Evolutionary conservation across 2,797 vertebrate species (phyloP).

Genomic region (Hyperoplus immaculatus): DNA sequence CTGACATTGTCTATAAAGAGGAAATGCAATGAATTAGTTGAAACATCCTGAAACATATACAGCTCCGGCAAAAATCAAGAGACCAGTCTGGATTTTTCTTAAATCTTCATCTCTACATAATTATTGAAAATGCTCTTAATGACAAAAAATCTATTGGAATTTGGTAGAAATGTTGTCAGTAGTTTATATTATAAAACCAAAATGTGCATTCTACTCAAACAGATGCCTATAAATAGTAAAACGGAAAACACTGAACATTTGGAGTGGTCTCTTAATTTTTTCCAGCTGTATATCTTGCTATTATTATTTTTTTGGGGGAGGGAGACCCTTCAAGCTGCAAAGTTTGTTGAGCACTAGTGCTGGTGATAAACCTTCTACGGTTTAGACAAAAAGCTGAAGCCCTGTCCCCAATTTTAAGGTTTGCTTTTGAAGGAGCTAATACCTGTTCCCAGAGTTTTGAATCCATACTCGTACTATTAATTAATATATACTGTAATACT

Average conservation of each 20-base stretch:
- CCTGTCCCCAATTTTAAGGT: constrained; percentile 2
- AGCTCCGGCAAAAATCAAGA: too few relatives aligned
- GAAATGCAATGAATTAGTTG: constrained; percentile 65
- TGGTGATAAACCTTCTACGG: constrained; percentile 52
- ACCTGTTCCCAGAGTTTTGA: not conserved
- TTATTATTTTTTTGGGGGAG: constrained; percentile 56
- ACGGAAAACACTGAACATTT: too few relatives aligned
- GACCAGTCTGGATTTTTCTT: too few relatives aligned
- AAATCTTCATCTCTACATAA: too few relatives aligned
- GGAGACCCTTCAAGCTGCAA: constrained; percentile 86
- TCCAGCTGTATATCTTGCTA: not conserved
- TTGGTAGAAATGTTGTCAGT: too few relatives aligned
- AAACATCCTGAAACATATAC: constrained; percentile 9
- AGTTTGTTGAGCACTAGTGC: constrained; percentile 56
- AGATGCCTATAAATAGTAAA: too few relatives aligned
- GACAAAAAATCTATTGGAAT: too few relatives aligned
- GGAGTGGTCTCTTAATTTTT: too few relatives aligned
- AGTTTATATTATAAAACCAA: too few relatives aligned
- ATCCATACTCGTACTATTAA: not conserved
- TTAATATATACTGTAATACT: not conserved
- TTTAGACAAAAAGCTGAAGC: constrained; percentile 21
- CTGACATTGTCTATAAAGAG: constrained; percentile 87
- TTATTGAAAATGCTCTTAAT: too few relatives aligned
- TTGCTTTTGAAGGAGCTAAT: constrained; percentile 8
- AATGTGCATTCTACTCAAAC: too few relatives aligned